Conservation (phyloP, 1,140 invertebrate genomes). For the Aphis craccivora region DNA sequence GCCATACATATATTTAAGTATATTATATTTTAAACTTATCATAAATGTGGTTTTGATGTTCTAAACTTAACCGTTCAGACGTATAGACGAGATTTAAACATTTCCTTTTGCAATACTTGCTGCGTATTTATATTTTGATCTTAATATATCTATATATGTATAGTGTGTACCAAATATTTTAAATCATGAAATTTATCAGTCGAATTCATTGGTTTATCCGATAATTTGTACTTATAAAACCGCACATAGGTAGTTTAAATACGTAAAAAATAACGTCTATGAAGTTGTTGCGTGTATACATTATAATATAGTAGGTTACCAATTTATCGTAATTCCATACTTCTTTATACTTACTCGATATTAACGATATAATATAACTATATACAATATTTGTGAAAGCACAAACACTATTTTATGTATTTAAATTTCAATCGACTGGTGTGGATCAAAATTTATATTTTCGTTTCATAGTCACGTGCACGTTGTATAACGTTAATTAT, state of each 20-base stretch:
- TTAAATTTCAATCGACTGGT: neutral
- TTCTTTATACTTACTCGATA: neutral
- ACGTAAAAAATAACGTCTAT: too few species aligned
- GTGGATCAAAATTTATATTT: slow-evolving; percentile 13
- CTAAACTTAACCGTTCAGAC: neutral
- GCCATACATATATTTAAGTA: neutral
- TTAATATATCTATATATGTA: neutral
- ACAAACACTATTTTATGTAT: neutral
- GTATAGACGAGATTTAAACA: neutral
- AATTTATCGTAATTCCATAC: neutral
- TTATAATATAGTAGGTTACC: too few species aligned
- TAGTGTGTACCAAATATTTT: neutral
- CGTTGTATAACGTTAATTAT: slow-evolving; percentile 26
- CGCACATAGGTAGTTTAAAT: neutral
- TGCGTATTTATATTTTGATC: neutral
- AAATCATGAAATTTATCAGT: neutral
- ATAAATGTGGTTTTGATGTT: neutral
- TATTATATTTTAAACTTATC: neutral
- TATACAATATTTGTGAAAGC: neutral
- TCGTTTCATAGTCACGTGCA: slow-evolving; percentile 10
- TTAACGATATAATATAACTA: neutral
- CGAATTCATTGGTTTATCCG: neutral
- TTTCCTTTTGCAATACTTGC: neutral
- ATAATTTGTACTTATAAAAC: neutral
- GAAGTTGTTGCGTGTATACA: neutral